A percentile compares a stretch with the other conserved stretches of the same genome.
Conservation (phyloP, 1,140 invertebrate species). For the Drosophila novamexicana region DNA sequence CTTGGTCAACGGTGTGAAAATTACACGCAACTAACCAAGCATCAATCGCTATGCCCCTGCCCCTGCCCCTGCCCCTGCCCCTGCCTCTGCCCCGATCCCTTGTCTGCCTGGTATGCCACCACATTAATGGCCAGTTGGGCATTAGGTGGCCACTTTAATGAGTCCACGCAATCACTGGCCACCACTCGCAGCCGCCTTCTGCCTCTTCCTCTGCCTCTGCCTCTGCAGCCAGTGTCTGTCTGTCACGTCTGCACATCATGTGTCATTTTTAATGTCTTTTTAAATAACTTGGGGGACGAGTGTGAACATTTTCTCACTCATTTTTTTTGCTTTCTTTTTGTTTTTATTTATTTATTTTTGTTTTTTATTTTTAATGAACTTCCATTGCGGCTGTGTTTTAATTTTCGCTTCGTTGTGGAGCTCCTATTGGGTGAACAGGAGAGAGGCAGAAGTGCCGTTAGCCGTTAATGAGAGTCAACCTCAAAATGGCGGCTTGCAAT, state of each 20-base stretch:
- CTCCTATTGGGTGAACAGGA: no score
- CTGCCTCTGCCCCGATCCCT: background rate
- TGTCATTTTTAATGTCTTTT: conserved; percentile 69
- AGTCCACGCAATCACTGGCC: conserved; percentile 53
- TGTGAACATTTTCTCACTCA: conserved; percentile 20
- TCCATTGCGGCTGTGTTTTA: conserved; percentile 41
- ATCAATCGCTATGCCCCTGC: conserved; percentile 3
- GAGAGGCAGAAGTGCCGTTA: conserved; percentile 41
- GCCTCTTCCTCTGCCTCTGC: background rate
- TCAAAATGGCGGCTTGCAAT: conserved; percentile 22
- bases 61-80: background rate
- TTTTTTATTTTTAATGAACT: conserved; percentile 56
- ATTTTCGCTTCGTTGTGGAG: conserved; percentile 17
- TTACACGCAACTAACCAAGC: conserved; percentile 46
- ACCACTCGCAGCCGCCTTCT: conserved; percentile 4
- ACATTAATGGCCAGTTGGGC: conserved; percentile 58
- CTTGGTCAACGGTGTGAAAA: conserved; percentile 64
- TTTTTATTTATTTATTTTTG: background rate
- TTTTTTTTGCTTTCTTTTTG: background rate
- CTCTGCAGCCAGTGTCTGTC: background rate
- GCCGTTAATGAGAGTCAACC: conserved; percentile 13
- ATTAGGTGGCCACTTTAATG: conserved; percentile 67
- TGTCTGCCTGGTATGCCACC: background rate
- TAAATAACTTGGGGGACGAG: conserved; percentile 65
- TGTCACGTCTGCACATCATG: conserved; percentile 19